phyloP scores from a whole-genome alignment of 2,113 vertebrate species.

The Brachyhypopomus occidentalis region DNA sequence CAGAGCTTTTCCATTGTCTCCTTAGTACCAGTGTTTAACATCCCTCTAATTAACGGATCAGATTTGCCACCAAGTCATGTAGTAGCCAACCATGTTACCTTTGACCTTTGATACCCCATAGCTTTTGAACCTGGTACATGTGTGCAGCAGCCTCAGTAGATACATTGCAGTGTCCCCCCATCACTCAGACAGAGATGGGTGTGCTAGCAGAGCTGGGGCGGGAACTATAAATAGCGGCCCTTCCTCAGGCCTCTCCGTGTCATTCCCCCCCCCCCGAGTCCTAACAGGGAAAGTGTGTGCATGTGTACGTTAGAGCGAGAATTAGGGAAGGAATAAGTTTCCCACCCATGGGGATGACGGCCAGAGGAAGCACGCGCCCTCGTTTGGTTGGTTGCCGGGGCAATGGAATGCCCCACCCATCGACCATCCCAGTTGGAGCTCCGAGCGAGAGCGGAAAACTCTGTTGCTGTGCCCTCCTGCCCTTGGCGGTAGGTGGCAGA shows the following conservation, averaged over 20 bases:
- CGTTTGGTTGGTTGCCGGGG: conserved; percentile 74
- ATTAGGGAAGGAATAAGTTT: conserved; percentile 59
- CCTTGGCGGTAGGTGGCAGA: too few relatives aligned
- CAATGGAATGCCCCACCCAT: conserved; percentile 53
- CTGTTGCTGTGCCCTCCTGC: too few relatives aligned
- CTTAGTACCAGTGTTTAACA: too few relatives aligned
- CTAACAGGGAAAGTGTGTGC: conserved; percentile 55
- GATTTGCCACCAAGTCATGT: too few relatives aligned
- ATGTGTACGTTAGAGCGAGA: conserved; percentile 63
- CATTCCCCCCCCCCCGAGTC: conserved; percentile 63
- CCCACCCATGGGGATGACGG: conserved; percentile 58
- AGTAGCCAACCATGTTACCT: too few relatives aligned
- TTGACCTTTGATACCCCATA: too few relatives aligned
- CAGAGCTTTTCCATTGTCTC: background rate
- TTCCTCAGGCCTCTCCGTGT: conserved; percentile 49
- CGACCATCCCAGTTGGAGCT: background rate
- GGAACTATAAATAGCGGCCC: conserved; percentile 34
- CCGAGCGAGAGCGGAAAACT: background rate
- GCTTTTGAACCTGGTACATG: too few relatives aligned
- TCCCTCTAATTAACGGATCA: too few relatives aligned
- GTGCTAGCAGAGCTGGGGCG: background rate
- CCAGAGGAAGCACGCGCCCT: conserved; percentile 71
- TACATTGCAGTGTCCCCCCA: too few relatives aligned
- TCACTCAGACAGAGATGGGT: too few relatives aligned
- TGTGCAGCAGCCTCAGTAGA: too few relatives aligned